Evolutionary conservation across 2,113 vertebrate genomes (phyloP).

Genomic region (Mobula birostris): DNA sequence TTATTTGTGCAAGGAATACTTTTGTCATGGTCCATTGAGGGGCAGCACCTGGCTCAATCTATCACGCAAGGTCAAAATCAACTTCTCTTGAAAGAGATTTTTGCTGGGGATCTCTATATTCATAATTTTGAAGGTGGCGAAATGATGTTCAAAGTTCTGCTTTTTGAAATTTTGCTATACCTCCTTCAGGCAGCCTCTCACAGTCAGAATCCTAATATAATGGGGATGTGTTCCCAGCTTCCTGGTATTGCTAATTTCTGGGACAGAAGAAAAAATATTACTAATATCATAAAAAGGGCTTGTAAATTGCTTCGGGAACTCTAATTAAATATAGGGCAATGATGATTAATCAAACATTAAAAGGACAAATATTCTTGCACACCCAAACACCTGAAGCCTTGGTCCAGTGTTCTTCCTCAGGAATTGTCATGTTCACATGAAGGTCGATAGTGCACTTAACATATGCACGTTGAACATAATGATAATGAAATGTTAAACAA

Average conservation of each 20-base stretch:
- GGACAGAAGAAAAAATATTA: neutral
- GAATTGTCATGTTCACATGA: neutral
- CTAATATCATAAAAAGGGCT: neutral
- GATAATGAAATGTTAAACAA: neutral
- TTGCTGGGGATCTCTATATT: neutral
- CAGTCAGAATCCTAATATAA: neutral
- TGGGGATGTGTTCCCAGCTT: neutral
- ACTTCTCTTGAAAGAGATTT: neutral
- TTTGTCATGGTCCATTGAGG: no score
- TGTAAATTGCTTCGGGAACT: neutral
- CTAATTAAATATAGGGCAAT: neutral
- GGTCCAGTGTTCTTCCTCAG: neutral
- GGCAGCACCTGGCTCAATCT: no score
- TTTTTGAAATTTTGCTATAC: neutral
- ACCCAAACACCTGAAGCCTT: neutral
- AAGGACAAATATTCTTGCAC: neutral
- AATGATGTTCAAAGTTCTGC: neutral
- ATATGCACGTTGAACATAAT: neutral
- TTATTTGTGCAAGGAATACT: neutral
- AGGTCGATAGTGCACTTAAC: neutral
- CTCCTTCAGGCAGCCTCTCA: no score
- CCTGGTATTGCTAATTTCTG: neutral
- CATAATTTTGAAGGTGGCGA: neutral
- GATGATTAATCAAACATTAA: neutral
- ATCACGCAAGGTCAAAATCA: neutral